Conservation (phyloP, 2,888 invertebrate genomes). For the Timema podura region DNA sequence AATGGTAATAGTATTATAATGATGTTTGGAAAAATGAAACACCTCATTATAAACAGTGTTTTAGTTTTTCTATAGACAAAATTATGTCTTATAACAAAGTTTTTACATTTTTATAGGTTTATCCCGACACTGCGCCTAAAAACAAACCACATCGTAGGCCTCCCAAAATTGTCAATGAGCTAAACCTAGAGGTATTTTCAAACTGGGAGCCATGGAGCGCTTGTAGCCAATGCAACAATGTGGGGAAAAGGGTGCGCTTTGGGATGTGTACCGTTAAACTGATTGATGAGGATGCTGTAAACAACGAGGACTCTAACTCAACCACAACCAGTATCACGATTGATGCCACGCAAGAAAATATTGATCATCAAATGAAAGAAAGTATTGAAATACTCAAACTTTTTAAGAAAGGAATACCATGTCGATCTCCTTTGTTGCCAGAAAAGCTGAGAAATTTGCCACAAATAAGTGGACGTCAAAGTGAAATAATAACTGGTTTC, state of each 20-base stretch:
- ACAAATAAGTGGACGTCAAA: slow-evolving; percentile 46
- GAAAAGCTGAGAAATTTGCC: slow-evolving; percentile 43
- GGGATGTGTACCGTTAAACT: slow-evolving; percentile 56
- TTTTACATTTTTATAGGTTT: slow-evolving; percentile 25
- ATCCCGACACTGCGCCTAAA: slow-evolving; percentile 35
- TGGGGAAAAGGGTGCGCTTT: slow-evolving; percentile 54
- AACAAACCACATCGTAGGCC: slow-evolving; percentile 22
- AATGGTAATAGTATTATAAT: no score
- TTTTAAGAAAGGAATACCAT: slow-evolving; percentile 56
- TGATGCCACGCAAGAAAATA: no score
- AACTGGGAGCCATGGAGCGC: slow-evolving; percentile 61
- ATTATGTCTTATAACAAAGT: no score
- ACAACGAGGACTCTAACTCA: neutral
- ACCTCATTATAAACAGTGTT: no score
- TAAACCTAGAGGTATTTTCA: slow-evolving; percentile 49
- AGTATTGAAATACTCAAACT: slow-evolving; percentile 39
- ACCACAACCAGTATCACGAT: no score
- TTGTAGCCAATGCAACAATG: slow-evolving; percentile 57
- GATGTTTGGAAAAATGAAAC: no score
- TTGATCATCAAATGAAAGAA: neutral
- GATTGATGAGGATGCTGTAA: neutral
- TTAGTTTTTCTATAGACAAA: no score
- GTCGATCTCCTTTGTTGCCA: slow-evolving; percentile 53
- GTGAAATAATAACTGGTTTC: slow-evolving; percentile 53
- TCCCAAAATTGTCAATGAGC: slow-evolving; percentile 41